Percentiles rank a stretch among this genome's conserved stretches.
These are phyloP conservation scores for Rissa tridactyla DNA, from an alignment of 2,113 vertebrate genomes.

Conservation along the genomic window DNA sequence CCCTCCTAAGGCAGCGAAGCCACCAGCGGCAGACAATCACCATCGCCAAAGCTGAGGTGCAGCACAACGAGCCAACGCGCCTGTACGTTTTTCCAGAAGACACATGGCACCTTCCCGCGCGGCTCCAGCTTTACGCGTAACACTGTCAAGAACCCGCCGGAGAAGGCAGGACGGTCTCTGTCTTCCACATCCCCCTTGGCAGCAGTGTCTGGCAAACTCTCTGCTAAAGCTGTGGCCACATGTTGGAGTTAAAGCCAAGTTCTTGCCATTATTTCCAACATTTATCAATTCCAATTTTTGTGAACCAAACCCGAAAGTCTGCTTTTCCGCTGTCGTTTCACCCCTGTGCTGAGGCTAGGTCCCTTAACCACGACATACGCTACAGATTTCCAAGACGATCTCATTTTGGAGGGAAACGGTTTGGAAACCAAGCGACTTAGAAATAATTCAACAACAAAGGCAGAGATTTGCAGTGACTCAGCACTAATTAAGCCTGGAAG, in stretches of 20 bases:
- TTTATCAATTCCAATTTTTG: background rate
- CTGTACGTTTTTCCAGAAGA: background rate
- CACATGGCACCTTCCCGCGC: rapidly evolving
- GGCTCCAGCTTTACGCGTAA: rapidly evolving
- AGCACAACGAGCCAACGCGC: background rate
- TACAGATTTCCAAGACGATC: background rate
- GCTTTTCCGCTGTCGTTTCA: rapidly evolving
- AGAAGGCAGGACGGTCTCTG: background rate
- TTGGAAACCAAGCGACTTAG: background rate
- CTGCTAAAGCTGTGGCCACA: background rate
- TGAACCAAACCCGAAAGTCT: background rate
- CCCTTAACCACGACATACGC: rapidly evolving
- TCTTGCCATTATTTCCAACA: background rate
- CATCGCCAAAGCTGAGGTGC: rapidly evolving
- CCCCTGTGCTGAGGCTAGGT: background rate
- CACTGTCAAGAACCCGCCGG: background rate
- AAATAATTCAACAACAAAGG: background rate
- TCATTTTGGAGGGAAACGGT: background rate
- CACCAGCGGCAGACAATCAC: background rate
- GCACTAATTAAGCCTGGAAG: background rate
- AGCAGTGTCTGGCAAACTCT: background rate
- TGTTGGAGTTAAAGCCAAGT: background rate
- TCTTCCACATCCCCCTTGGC: background rate
- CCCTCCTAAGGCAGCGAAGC: background rate
- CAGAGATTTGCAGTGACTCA: background rate